Percentiles rank a stretch among this genome's conserved stretches.
Evolutionary conservation across 1,140 invertebrate species (phyloP).

Genomic region (Dufourea novaeangliae): DNA sequence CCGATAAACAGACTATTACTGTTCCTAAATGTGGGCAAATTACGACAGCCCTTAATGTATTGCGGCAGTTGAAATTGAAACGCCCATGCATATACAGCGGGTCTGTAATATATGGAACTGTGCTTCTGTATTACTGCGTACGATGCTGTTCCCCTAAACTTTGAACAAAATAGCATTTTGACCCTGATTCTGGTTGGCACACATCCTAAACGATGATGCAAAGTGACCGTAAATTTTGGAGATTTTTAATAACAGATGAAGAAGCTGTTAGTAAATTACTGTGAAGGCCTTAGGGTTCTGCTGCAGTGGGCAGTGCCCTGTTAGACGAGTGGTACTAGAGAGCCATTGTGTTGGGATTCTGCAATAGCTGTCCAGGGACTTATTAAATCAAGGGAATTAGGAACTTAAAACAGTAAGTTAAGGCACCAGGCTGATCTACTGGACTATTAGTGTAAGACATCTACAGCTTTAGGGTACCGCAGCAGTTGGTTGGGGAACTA

Average conservation of each 20-base stretch:
- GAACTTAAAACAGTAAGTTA: not conserved
- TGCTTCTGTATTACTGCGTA: not conserved
- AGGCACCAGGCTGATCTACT: not conserved
- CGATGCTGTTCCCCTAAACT: not conserved
- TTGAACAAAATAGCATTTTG: not conserved
- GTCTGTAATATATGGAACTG: not conserved
- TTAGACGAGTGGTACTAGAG: not conserved
- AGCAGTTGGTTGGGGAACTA: too few relatives aligned
- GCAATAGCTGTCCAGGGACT: not conserved
- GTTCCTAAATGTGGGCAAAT: slow-evolving; percentile 14
- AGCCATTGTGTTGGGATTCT: not conserved
- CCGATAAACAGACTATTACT: slow-evolving; percentile 20
- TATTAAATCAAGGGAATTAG: not conserved
- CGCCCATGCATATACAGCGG: not conserved
- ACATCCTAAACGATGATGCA: too few relatives aligned
- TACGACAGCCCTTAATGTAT: slow-evolving; percentile 19
- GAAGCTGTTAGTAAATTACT: too few relatives aligned
- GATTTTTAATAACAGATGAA: not conserved
- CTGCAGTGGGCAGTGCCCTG: too few relatives aligned
- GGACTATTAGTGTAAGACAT: not conserved
- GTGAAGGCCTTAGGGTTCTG: too few relatives aligned
- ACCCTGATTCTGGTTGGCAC: too few relatives aligned
- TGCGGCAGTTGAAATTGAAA: not conserved
- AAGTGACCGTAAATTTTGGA: too few relatives aligned
- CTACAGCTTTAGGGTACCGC: not conserved